Conservation (phyloP, 2,888 invertebrate species). For the Phragmatobia fuliginosa region DNA sequence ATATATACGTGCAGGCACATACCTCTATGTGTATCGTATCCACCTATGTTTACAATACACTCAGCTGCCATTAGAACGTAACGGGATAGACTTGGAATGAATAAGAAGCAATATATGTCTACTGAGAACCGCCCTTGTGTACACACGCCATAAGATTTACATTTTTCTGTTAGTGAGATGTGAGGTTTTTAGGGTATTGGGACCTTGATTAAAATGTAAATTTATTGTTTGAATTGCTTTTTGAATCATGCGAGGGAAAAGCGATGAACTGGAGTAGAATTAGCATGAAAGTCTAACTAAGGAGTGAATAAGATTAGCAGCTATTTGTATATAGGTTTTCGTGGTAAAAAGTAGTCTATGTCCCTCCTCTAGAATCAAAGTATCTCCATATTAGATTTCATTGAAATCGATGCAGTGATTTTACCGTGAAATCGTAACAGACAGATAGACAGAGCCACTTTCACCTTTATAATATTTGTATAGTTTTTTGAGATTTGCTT, state of each 20-base stretch:
- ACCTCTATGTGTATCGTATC: constrained; percentile 23
- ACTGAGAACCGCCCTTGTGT: constrained; percentile 44
- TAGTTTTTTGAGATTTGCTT: too few species aligned
- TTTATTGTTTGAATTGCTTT: not conserved
- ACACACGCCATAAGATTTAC: constrained; percentile 38
- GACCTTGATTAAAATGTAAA: not conserved
- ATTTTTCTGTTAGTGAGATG: constrained; percentile 29
- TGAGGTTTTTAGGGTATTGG: not conserved
- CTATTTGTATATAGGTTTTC: too few species aligned
- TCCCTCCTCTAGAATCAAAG: too few species aligned
- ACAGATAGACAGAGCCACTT: too few species aligned
- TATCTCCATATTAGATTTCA: too few species aligned
- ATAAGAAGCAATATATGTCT: constrained; percentile 57
- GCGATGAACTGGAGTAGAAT: not conserved
- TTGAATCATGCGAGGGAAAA: not conserved
- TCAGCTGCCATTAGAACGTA: constrained; percentile 50
- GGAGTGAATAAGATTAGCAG: too few species aligned
- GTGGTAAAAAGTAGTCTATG: too few species aligned
- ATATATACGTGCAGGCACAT: constrained; percentile 46
- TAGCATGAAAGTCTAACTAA: not conserved
- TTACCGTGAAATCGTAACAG: too few species aligned
- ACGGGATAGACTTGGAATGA: constrained; percentile 46
- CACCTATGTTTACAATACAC: constrained; percentile 44
- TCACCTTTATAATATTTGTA: too few species aligned
- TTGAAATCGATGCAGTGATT: too few species aligned